Evolutionary conservation across 1,140 invertebrate species (phyloP), one percentile per base, ranked within the genome.

Genomic region (Trichomalopsis sarcophagae): DNA sequence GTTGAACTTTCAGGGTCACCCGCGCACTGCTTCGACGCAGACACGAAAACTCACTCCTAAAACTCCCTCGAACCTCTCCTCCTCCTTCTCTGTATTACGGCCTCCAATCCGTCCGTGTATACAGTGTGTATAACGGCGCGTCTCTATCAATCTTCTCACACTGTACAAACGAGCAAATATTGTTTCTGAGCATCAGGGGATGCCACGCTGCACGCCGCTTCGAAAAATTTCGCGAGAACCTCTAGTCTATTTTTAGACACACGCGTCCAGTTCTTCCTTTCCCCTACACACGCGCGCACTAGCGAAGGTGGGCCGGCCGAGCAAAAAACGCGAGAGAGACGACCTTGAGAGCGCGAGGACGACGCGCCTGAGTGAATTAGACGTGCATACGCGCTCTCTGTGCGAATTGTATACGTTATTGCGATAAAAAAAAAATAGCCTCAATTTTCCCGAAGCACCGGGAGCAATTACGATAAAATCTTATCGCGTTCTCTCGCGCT

Each of bases 1-100:
- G 91, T 91, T 92, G 91, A 92, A 91, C 91, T 91, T 92, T 92
- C 91, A 92, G 91, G 91, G 91, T 92, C 91, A 91, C 88, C 89
- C 84, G 80, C 21, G 75, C 80, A 73, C 80, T 71, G 68, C 27
- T 6, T 27, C 68, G 23, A 71, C 68, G 77, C 81, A 78, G 79
- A 88, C 88, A 89, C 87, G 88, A 90, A 90, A 91, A 90, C 87
- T 90, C 89, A 88, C 86, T 89, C 86, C 90, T 90, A 89, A 90
- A 87, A 87, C 81, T 85, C 87, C 86, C 80, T 88, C 86, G 76
- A 74, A 77, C 50, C 13, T 10, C 9, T 10, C 9, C 36, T 44
- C 30, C 50, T 17, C 33, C 66, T 0, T 66, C 21, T 33, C 17
- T 17, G 7, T 33, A 36, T 33, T 71, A 33, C 30, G 6, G 5